Conservation (phyloP, 2,888 invertebrate genomes). For the Rhorus exstirpatorius region DNA sequence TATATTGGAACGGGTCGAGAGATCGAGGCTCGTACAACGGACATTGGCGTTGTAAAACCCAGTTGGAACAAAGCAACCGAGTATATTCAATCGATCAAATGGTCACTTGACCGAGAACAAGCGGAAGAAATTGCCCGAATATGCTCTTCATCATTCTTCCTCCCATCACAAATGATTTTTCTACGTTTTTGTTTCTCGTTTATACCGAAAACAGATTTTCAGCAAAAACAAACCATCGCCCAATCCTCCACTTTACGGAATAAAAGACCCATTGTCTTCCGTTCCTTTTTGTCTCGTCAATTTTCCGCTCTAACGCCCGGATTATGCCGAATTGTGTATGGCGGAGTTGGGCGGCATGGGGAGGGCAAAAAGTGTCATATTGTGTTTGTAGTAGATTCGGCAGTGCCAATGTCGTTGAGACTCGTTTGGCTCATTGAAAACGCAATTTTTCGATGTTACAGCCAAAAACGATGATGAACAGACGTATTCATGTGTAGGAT, state of each 20-base stretch:
- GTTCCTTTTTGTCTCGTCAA: constrained; percentile 18
- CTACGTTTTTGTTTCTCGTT: background rate
- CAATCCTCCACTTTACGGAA: background rate
- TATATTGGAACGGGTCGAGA: background rate
- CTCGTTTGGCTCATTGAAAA: constrained; percentile 45
- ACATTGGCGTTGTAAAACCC: too few relatives aligned
- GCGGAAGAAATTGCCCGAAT: constrained; percentile 32
- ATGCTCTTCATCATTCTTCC: constrained; percentile 1
- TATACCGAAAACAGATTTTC: background rate
- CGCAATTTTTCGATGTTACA: constrained; percentile 9
- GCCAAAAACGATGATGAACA: background rate
- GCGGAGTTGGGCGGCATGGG: too few relatives aligned
- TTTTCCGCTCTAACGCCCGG: constrained; percentile 11
- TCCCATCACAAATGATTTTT: constrained; percentile 7
- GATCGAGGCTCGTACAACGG: constrained; percentile 4
- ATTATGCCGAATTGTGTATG: constrained; percentile 21
- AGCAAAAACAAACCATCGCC: background rate
- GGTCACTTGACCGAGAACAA: constrained; percentile 48
- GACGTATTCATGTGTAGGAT: background rate
- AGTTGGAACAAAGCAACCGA: constrained; percentile 27
- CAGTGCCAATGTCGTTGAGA: constrained; percentile 38
- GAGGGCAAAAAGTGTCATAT: background rate
- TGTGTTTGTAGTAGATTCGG: constrained; percentile 1
- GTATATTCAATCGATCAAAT: constrained; percentile 46
- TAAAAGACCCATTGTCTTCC: background rate